phyloP scores from a whole-genome alignment of 2,888 invertebrate species.

The Noctua janthina region DNA sequence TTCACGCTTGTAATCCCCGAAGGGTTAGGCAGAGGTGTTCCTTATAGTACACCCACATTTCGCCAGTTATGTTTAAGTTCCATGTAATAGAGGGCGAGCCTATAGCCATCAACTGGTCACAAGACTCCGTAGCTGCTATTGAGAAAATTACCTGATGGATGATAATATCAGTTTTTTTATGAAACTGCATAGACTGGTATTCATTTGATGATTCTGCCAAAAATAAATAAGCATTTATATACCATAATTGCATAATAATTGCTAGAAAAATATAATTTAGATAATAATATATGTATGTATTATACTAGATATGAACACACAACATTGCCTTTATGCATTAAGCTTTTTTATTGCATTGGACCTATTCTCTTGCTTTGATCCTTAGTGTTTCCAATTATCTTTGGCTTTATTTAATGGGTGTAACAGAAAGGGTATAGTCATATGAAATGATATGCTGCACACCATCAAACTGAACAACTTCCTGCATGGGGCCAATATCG shows the following conservation, averaged over 20 bases:
- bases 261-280: no score
- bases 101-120: not conserved
- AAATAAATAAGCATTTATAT: not conserved
- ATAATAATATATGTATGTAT: not conserved
- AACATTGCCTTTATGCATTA: constrained; percentile 63
- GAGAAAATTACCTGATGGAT: no score
- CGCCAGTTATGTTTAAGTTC: no score
- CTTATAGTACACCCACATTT: not conserved
- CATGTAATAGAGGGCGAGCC: no score
- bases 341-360: constrained; percentile 68
- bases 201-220: not conserved
- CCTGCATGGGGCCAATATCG: no score
- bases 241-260: not conserved
- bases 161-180: not conserved
- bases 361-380: constrained; percentile 59
- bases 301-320: constrained; percentile 49
- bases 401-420: not conserved
- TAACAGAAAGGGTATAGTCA: no score
- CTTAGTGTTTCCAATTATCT: constrained; percentile 21
- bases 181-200: not conserved
- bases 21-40: not conserved
- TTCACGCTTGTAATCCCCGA: not conserved
- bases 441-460: no score
- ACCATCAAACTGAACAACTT: no score
- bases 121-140: no score